Evolutionary conservation across 2,888 invertebrate species (phyloP).

Genomic region (Gortyna flavago): DNA sequence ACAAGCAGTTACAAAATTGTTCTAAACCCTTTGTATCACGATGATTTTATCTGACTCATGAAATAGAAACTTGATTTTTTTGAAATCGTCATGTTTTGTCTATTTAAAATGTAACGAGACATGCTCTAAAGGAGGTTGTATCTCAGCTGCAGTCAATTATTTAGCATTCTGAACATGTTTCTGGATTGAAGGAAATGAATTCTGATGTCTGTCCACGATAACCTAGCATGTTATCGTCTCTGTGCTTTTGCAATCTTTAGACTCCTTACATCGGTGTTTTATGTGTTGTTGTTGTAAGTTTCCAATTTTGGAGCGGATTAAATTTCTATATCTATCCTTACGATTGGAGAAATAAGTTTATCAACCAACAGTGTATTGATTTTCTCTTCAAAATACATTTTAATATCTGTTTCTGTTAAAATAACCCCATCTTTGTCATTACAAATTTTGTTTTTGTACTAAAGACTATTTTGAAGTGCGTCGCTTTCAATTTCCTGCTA

Average conservation of each 20-base stretch:
- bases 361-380: not conserved
- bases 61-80: conserved; percentile 62
- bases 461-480: conserved; percentile 19
- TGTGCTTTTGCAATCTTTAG: conserved; percentile 51
- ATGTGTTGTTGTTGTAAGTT: conserved; percentile 35
- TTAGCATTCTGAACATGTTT: conserved; percentile 54
- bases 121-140: conserved; percentile 39
- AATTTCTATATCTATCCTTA: conserved; percentile 25
- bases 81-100: conserved; percentile 54
- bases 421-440: conserved; percentile 1
- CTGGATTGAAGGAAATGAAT: conserved; percentile 55
- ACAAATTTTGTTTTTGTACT: not conserved
- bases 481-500: conserved; percentile 43
- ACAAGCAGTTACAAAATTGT: conserved; percentile 63
- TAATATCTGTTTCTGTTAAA: not conserved
- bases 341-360: conserved; percentile 9
- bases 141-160: conserved; percentile 48
- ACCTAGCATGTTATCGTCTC: conserved; percentile 54
- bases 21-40: conserved; percentile 60
- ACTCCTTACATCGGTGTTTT: conserved; percentile 41
- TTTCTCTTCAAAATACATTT: conserved; percentile 1
- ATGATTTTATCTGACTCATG: conserved; percentile 66
- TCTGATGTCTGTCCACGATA: conserved; percentile 50
- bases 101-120: conserved; percentile 59
- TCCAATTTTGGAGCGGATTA: conserved; percentile 28